Conservation (phyloP, 2,888 invertebrate genomes). For the Cylindroiulus punctatus region DNA sequence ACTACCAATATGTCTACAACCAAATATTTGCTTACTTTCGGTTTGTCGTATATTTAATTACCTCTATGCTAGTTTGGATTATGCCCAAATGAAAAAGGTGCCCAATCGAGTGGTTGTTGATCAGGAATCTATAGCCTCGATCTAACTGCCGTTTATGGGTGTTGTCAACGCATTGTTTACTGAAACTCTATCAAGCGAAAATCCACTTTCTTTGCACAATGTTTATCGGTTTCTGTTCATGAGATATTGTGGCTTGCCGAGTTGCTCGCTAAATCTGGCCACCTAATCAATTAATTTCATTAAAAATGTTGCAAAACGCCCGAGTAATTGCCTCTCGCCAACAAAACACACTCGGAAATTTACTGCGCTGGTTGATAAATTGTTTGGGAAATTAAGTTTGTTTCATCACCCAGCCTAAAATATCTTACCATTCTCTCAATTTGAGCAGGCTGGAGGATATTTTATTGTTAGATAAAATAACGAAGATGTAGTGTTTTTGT, state of each 20-base stretch:
- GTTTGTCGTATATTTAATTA: no score
- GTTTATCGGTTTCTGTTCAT: neutral
- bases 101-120: neutral
- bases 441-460: neutral
- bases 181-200: neutral
- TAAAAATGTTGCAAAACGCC: constrained; percentile 11
- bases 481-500: neutral
- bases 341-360: neutral
- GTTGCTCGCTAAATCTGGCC: constrained; percentile 11
- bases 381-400: neutral
- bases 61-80: no score
- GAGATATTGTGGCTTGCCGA: constrained; percentile 18
- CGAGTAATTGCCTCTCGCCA: constrained; percentile 1
- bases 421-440: neutral
- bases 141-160: neutral
- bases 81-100: neutral
- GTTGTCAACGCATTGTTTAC: neutral
- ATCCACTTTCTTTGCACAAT: constrained; percentile 10
- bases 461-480: neutral
- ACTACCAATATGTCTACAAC: no score
- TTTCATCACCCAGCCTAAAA: neutral
- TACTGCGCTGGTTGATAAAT: neutral
- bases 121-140: no score
- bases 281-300: constrained; percentile 9
- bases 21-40: no score